Base-by-base conservation (phyloP, 2,888 invertebrate genomes). In the Papilio demoleus region DNA sequence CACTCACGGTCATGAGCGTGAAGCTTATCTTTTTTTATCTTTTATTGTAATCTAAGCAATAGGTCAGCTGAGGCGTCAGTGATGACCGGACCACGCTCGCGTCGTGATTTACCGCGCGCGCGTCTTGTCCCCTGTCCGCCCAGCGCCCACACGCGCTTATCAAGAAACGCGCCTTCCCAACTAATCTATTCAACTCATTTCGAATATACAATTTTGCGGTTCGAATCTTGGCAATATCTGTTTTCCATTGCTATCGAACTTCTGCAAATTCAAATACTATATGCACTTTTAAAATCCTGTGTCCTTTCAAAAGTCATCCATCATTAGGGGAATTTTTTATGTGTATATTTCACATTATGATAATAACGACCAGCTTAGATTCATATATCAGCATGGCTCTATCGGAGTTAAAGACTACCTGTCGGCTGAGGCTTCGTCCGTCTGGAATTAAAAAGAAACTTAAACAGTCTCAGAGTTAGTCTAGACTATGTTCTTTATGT, bases 61-160 rank as follows among this genome's bases (percentile, higher is more conserved):
- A 53, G 53, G 53, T 53, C 53, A 53, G 53, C 27, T 53, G 53
- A 53, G 53, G 53, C 53, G 53, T 53, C 53, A n/a, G 38, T 60
- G 59, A 47, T 47, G 47, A 45, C 47, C 38, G 45, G 45, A 27
- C 24, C 34, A 36, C 38, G 61, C 53, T 62, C 56, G 56, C 14
- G 22, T 22, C 45, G 42, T 68, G 70, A 72, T 69, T 70, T 67
- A 72, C 61, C 22, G 36, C 62, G 61, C 34, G 47, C 67, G 38
- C 24, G 22, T 11, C 68, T 61, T 56, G 65, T 68, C 68, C 63
- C 56, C 70, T 70, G 72, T 70, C 72, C 72, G 59, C 72, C 72
- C 58, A 72, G 42, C 42, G 42, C 72, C 61, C 68, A 5, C 64
- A 27, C 34, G 66, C 59, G 67, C 62, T 70, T 71, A 60, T 71